Percentiles rank a stretch among this genome's conserved stretches.
These are phyloP conservation scores for Cotesia typhae DNA, from an alignment of 1,140 invertebrate genomes.

Conservation along the genomic window DNA sequence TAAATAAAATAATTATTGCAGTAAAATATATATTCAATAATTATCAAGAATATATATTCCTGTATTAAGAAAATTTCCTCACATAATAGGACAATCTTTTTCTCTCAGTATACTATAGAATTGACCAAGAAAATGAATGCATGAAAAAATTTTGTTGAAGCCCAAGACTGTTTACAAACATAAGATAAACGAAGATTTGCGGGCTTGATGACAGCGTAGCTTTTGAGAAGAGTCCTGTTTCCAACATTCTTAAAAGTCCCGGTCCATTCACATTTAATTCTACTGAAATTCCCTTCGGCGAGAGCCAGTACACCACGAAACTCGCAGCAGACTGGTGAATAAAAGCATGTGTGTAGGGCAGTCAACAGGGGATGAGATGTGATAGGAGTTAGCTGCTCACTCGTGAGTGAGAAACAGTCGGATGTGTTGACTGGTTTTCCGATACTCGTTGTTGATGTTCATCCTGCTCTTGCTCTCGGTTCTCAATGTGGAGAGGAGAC, in stretches of 20 bases:
- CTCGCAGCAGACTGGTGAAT: too few species aligned
- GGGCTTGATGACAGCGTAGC: neutral
- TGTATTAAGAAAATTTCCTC: too few species aligned
- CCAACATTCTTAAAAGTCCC: constrained; percentile 16
- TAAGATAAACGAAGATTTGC: neutral
- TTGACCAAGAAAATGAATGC: too few species aligned
- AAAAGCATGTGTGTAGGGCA: neutral
- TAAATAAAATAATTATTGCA: too few species aligned
- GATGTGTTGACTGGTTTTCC: constrained; percentile 52
- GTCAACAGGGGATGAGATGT: constrained; percentile 4
- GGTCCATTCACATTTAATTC: constrained; percentile 17
- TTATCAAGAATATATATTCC: too few species aligned
- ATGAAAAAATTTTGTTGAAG: neutral
- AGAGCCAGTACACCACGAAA: neutral
- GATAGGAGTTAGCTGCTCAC: too few species aligned
- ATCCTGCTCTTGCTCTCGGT: neutral
- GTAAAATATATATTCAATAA: too few species aligned
- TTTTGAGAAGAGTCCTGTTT: constrained; percentile 12
- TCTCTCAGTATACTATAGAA: too few species aligned
- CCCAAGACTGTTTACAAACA: constrained; percentile 11
- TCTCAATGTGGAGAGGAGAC: neutral
- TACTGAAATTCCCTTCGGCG: constrained; percentile 30
- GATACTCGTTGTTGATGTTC: constrained; percentile 37
- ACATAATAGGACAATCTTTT: too few species aligned
- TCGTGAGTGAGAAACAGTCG: constrained; percentile 40